A percentile compares a stretch with the other conserved stretches of the same genome.
These are phyloP conservation scores for Poecilus cupreus DNA, from an alignment of 2,888 invertebrate species.

Conservation along the genomic window DNA sequence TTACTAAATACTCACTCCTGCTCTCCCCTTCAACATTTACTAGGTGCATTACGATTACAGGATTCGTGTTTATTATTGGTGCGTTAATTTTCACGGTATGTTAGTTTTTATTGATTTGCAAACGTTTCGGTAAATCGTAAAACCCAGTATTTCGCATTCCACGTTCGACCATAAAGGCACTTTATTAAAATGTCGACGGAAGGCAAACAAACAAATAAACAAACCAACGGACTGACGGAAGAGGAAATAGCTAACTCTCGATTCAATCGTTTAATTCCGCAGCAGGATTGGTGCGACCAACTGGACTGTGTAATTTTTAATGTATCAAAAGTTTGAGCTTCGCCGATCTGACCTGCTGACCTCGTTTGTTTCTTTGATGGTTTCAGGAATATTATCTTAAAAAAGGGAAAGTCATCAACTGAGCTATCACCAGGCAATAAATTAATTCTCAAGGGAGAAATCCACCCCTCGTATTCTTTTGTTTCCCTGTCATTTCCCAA, in stretches of 20 bases:
- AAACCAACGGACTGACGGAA: background rate
- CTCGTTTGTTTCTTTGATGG: no score
- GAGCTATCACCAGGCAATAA: slow-evolving; percentile 3
- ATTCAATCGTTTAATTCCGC: background rate
- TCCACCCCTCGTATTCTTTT: background rate
- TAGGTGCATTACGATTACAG: slow-evolving; percentile 5
- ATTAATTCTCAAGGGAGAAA: background rate
- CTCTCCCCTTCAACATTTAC: background rate
- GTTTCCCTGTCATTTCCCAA: background rate
- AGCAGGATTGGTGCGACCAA: background rate
- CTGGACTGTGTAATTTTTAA: slow-evolving; percentile 26
- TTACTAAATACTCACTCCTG: background rate
- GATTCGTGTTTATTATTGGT: slow-evolving; percentile 39
- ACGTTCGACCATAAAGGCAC: slow-evolving; percentile 43
- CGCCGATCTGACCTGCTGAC: no score
- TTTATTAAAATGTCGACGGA: slow-evolving; percentile 51
- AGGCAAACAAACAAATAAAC: slow-evolving; percentile 39
- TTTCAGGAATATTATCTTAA: no score
- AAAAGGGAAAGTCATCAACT: background rate
- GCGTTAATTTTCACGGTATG: slow-evolving; percentile 47
- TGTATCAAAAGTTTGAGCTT: slow-evolving; percentile 8
- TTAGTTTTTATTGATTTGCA: slow-evolving; percentile 55
- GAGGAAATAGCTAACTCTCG: slow-evolving; percentile 5
- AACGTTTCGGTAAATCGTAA: slow-evolving; percentile 54
- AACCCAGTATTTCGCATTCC: slow-evolving; percentile 11